A percentile compares a stretch with the other conserved stretches of the same genome.
These are phyloP conservation scores for Muschampia plurimacula DNA, from an alignment of 2,888 invertebrate genomes.

Conservation along the genomic window DNA sequence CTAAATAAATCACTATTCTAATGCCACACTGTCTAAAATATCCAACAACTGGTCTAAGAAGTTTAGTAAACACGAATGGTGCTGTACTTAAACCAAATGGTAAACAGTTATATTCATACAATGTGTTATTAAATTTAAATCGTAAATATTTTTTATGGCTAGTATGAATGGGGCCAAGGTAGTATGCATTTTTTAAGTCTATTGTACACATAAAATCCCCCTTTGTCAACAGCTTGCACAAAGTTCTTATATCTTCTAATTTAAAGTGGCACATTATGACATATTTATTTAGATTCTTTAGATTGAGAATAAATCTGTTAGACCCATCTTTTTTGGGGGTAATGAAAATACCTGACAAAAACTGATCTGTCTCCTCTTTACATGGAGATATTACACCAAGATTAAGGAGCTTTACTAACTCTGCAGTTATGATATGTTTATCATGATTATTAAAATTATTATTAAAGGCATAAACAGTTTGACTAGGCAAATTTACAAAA, in stretches of 20 bases:
- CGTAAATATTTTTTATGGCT: neutral
- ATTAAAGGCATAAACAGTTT: neutral
- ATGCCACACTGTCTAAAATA: constrained; percentile 1
- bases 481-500: neutral
- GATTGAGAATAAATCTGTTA: neutral
- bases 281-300: neutral
- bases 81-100: constrained; percentile 6
- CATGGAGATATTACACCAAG: neutral
- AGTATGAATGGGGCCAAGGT: neutral
- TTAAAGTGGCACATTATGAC: neutral
- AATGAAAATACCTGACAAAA: neutral
- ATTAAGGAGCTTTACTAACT: neutral
- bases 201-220: constrained; percentile 4
- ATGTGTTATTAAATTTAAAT: neutral
- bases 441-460: neutral
- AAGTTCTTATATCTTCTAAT: neutral
- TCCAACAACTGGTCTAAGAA: constrained; percentile 4
- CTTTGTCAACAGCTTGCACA: neutral
- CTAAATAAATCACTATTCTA: neutral
- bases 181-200: constrained; percentile 2
- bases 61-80: constrained; percentile 3
- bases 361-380: neutral
- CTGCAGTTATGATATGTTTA: neutral
- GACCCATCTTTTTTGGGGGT: neutral
- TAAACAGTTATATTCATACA: constrained; percentile 3